Conservation (phyloP, 2,113 vertebrate genomes). For the Gila orcuttii region DNA sequence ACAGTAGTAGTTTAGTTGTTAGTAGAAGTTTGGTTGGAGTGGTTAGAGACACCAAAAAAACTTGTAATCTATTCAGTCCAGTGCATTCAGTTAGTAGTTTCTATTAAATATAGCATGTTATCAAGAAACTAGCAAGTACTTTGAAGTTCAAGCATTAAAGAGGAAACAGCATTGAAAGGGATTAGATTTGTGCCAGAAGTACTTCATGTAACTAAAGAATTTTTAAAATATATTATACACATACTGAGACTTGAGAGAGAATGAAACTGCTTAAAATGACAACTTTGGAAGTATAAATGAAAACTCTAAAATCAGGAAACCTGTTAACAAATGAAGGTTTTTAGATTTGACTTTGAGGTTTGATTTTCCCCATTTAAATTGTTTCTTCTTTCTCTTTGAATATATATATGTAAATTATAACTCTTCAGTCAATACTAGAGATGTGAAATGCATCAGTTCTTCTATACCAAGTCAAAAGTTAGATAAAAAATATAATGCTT, state of each 20-base stretch:
- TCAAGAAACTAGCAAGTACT: not conserved
- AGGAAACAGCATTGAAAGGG: not conserved
- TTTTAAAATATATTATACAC: not conserved
- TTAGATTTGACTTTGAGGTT: not conserved
- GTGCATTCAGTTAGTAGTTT: not conserved
- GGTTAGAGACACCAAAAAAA: not conserved
- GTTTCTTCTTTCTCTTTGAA: not conserved
- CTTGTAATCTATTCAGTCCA: not conserved
- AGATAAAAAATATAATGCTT: not conserved
- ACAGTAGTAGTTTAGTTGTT: constrained; percentile 1
- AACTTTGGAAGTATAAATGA: not conserved
- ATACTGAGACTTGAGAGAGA: not conserved
- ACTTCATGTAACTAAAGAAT: not conserved
- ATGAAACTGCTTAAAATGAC: not conserved
- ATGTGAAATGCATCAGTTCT: not conserved
- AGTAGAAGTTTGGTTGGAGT: constrained; percentile 6
- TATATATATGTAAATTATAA: not conserved
- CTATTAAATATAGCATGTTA: not conserved
- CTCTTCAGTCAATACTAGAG: not conserved
- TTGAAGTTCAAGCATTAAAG: constrained; percentile 2
- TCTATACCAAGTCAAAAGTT: not conserved
- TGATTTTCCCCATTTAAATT: not conserved
- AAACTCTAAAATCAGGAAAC: not conserved
- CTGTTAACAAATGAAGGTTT: not conserved
- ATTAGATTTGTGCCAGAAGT: constrained; percentile 19